Percentiles rank a stretch among this genome's conserved stretches.
phyloP scores from a whole-genome alignment of 2,797 vertebrate genomes.

The Peromyscus eremicus region DNA sequence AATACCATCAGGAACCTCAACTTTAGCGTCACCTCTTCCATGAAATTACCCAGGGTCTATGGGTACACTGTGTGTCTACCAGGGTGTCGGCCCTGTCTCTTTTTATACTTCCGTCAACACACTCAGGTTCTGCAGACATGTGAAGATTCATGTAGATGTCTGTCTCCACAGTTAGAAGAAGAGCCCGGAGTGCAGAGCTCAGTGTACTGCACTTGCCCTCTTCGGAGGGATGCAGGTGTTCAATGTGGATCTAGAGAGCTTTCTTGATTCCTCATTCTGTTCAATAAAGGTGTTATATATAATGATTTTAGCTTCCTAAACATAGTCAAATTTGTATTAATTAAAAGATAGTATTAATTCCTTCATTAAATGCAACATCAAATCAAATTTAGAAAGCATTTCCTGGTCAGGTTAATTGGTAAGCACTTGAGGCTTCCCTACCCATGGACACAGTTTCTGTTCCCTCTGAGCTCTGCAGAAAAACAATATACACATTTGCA shows the following conservation, averaged over 20 bases:
- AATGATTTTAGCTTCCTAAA: constrained; percentile 7
- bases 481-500: not conserved
- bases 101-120: not conserved
- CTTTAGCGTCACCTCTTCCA: not conserved
- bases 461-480: not conserved
- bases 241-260: not conserved
- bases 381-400: constrained; percentile 18
- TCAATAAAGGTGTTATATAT: not conserved
- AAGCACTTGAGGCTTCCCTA: not conserved
- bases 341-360: constrained; percentile 49
- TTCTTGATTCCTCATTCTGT: not conserved
- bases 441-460: not conserved
- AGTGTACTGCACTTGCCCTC: not conserved
- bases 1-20: not conserved
- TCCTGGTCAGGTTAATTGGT: constrained; percentile 27
- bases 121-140: not conserved
- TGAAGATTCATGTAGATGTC: too few species aligned
- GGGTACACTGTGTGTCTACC: not conserved
- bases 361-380: constrained; percentile 35
- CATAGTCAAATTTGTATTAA: not conserved
- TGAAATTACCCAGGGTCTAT: not conserved
- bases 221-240: not conserved
- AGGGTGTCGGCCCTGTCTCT: not conserved
- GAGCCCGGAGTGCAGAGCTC: not conserved
- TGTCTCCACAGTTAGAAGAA: not conserved